These are phyloP conservation scores for Corbicula japonica DNA, from an alignment of 2,888 invertebrate species.

Conservation along the genomic window DNA sequence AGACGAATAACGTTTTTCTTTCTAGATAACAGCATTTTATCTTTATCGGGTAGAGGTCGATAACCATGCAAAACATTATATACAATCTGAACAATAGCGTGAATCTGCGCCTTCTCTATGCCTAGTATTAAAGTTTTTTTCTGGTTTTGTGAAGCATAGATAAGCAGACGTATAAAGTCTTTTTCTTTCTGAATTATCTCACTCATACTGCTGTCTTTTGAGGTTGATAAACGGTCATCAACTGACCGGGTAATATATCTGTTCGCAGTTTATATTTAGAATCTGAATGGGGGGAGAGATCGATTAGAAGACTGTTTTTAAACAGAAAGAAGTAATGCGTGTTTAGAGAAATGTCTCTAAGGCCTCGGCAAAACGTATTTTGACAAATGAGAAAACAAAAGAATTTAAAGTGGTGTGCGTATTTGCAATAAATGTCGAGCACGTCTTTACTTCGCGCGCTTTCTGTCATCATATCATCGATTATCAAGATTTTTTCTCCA, in stretches of 20 bases:
- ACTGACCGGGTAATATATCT: conserved; percentile 42
- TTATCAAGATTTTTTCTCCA: too few relatives aligned
- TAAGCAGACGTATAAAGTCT: conserved; percentile 21
- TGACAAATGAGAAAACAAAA: conserved; percentile 45
- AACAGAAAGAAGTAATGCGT: conserved; percentile 56
- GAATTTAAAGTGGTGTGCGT: conserved; percentile 41
- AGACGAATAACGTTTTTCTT: conserved; percentile 37
- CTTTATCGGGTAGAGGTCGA: neutral
- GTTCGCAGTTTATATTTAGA: conserved; percentile 48
- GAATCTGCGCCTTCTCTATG: too few relatives aligned
- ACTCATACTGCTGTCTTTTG: conserved; percentile 25
- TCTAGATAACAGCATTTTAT: conserved; percentile 12
- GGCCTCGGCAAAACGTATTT: conserved; percentile 33
- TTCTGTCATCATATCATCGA: too few relatives aligned
- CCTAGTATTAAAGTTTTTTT: conserved; percentile 21
- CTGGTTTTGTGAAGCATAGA: conserved; percentile 13
- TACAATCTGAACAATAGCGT: too few relatives aligned
- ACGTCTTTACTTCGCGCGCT: too few relatives aligned
- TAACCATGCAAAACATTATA: conserved; percentile 30
- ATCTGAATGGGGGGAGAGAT: conserved; percentile 54
- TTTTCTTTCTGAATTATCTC: conserved; percentile 8
- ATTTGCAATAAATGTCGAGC: too few relatives aligned
- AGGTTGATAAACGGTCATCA: conserved; percentile 30
- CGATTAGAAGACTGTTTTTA: conserved; percentile 48
- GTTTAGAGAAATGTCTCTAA: conserved; percentile 50